Evolutionary conservation across 1,140 invertebrate species (phyloP), one percentile per base, ranked within the genome.

Genomic region (Phortica variegata): DNA sequence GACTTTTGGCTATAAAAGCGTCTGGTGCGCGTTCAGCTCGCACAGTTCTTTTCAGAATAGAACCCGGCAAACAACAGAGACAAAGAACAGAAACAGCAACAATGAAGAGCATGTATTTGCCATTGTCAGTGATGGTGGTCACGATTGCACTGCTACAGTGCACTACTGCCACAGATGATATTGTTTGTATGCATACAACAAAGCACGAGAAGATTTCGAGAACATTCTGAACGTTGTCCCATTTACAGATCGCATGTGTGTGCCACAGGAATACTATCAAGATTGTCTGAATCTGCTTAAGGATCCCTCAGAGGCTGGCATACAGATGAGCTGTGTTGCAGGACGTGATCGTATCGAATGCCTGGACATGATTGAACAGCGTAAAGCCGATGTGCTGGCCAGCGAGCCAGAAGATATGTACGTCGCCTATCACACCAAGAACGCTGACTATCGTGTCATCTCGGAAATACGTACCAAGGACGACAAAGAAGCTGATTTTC

Each of bases 371-470:
- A 84, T 94, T 18, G 82, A 86, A 36, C 79, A 84, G 56, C 82
- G 85, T 32, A 80, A 87, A 58, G 90, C 90, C 0, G 91, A 94
- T 72, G 81, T 93, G 18, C 83, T 87, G 13, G 85, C 87, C 10
- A 82, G 88, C 1, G 90, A 93, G 62, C 87, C 90, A 2, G 89
- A 91, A 62, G 73, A 75, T 49, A 72, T 92, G 81, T 93, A 91
- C 68, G 81, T 92, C 4, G 90, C 87, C 9, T 85, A 82, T 17
- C 84, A 86, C 26, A 80, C 83, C 29, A 79, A 81, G 16, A 83
- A 83, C 45, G 77, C 84, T 50, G 80, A 84, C 47, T 85, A 85
- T 50, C 79, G 79, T 0, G 79, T 87, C 1, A 84, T 89, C 61
- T 85, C 82, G 31, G 82, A 89, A 60, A 83, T 88, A 43, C 81